Base-by-base conservation (phyloP, 2,888 invertebrate species). In the Orthosia incerta region DNA sequence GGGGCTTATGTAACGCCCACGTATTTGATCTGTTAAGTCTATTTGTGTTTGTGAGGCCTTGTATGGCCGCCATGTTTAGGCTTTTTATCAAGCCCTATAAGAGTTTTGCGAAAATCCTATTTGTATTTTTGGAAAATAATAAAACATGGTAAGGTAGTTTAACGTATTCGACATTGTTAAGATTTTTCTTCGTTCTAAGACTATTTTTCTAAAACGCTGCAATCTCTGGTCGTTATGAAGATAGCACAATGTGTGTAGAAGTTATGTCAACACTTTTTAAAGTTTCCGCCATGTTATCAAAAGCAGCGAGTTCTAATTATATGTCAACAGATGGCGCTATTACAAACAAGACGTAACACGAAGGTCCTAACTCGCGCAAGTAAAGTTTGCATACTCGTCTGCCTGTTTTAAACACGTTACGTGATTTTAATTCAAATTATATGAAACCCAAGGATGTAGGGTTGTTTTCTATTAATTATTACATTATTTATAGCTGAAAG, bases 381-480 rank as follows among this genome's bases (percentile, higher is more conserved):
- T 82, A 46, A 79, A 78, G 79, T 78, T 82, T 57, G 56, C 45
- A 53, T 60, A 73, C 39, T 56, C 56, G 79, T 26, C 18, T 71
- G 79, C 78, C 71, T 64, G 72, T 83, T 83, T 51, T 53, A 72
- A 83, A 64, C 72, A 67, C 20, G 51, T 71, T 82, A 65, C 71
- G 79, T 71, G 79, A 74, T 75, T 86, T 74, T 66, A 79, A 79
- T 59, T 50, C 66, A 70, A 85, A 76, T 76, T 73, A 79, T 57
- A 75, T 63, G 20, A 65, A 63, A 60, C 20, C 67, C 74, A 85
- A 85, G 80, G 83, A 78, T 73, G 46, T 72, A 48, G 73, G 55
- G 53, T 75, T 57, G 70, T 80, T 85, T 74, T 82, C 76, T 85
- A 80, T 74, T 80, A 83, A 85, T 87, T 71, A 85, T 82, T 64